Base-by-base conservation (phyloP, 1,140 invertebrate species). In the Chrysopa pallens region DNA sequence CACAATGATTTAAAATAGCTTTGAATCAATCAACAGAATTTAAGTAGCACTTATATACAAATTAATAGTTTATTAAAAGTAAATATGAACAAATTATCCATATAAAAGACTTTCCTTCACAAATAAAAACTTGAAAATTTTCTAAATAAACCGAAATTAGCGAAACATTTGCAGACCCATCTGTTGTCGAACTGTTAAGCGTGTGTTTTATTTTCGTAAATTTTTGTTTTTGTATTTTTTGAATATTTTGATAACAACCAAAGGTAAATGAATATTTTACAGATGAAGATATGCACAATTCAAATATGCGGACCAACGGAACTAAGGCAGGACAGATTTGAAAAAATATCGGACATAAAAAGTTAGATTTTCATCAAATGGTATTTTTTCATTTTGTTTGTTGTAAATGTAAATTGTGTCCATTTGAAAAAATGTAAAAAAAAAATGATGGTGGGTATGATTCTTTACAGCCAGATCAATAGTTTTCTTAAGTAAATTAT, bases 291-390 rank as follows among this genome's bases (percentile, higher is more conserved):
- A 36, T 37, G 36, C 44, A 42, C 40, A 46, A 46, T 36, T 36
- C 40, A 23, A 46, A 46, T 29, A 42, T 46, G 35, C 33, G 40
- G 6, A 46, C 40, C 36, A 46, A 46, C 36, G 44, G 44, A 46
- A 46, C 39, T 5, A 46, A 46, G 42, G 7, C 44, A 9, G 40
- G 38, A 36, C 23, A 23, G 40, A 41, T 12, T 12, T 12, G 17
- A 39, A 41, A 41, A 27, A 27, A 27, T 39, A 39, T 39, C 29
- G 23, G 29, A 41, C 29, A 8, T 13, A 29, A 29, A 29, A 28
- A 33, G 28, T 29, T 14, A 13, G 9, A 29, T 29, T 41, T 23
- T 28, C 12, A 29, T 23, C 6, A 11, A 39, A n/a, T 17, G 12
- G 14, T 39, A 8, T 39, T 29, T 37, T 28, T 31, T 36, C 29